Evolutionary conservation across 2,888 invertebrate species (phyloP).

Genomic region (Macropis europaea): DNA sequence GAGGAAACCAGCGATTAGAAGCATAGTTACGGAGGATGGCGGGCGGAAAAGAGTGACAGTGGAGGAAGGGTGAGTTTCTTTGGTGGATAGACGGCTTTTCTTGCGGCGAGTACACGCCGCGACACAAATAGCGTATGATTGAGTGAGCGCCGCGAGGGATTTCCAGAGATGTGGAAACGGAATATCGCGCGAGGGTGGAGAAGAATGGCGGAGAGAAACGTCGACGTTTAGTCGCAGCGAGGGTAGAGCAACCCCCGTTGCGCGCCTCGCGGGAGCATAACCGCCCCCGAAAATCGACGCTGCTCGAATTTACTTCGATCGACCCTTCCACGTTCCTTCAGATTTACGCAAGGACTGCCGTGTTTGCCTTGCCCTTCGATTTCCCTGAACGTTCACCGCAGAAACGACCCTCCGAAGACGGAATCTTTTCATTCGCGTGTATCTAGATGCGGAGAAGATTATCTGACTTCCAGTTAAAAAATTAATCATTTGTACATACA

Average conservation of each 20-base stretch:
- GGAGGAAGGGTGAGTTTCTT: too few relatives aligned
- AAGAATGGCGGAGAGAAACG: slow-evolving; percentile 51
- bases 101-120: slow-evolving; percentile 63
- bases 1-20: too few relatives aligned
- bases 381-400: too few relatives aligned
- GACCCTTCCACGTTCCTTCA: slow-evolving; percentile 11
- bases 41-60: too few relatives aligned
- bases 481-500: too few relatives aligned
- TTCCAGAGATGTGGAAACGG: slow-evolving; percentile 46
- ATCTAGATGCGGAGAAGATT: too few relatives aligned
- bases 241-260: slow-evolving; percentile 46
- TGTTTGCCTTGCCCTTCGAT: slow-evolving; percentile 1
- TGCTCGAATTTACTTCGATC: slow-evolving; percentile 25
- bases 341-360: not conserved
- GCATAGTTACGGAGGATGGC: too few relatives aligned
- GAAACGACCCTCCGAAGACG: too few relatives aligned
- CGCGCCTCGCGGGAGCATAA: slow-evolving; percentile 55
- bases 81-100: too few relatives aligned
- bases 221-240: slow-evolving; percentile 62
- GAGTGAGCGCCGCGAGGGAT: slow-evolving; percentile 58
- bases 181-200: slow-evolving; percentile 43
- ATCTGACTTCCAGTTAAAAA: too few relatives aligned
- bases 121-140: slow-evolving; percentile 75
- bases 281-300: slow-evolving; percentile 44
- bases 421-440: too few relatives aligned